Evolutionary conservation across 1,140 invertebrate genomes (phyloP), one percentile per base, ranked within the genome.

Genomic region (Rhysida immarginata): DNA sequence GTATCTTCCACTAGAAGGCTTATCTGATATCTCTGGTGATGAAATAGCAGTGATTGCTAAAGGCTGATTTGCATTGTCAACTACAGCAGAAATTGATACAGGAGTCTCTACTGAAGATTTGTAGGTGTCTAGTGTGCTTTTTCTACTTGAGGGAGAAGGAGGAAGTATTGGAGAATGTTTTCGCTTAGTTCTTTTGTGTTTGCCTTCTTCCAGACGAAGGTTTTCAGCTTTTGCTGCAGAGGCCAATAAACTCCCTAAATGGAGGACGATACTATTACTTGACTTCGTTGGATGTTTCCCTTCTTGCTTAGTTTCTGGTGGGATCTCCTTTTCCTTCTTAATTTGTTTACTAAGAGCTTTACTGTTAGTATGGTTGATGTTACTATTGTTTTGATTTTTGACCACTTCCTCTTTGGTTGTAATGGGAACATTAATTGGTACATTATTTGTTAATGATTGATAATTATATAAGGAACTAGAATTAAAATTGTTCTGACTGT

Each of bases 1-100:
- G n/a, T n/a, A n/a, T n/a, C n/a, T n/a, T n/a, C n/a, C n/a, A n/a
- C n/a, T 35, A 44, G 57, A 48, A 16, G 29, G 50, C 27, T 46
- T 56, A 14, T 18, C 42, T 29, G 54, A 57, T 13, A 26, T 46
- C 27, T 56, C 57, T 16, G 54, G 57, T 11, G 57, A 57, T 14
- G 53, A 46, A 18, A 58, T 57, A 13, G 57, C 29, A 46, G 20
- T 26, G 26, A 58, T 56, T 16, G 56, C 29, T 23, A 58, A 21
- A 24, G 56, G 56, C 41, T 58, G 53, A 8, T 23, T 25, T 13
- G 53, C 56, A 58, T 57, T 58, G 27, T 27, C 29, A 18, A 58
- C 51, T 1, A 58, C 53, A 26, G 26, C 26, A 16, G 53, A 18
- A 23, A 55, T 51, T 2, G 42, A 35, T 2, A 20, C 29, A 23